These are phyloP conservation scores for Ovis aries DNA, from an alignment of 2,113 vertebrate genomes.

Conservation along the genomic window ARS-UI_Ramb_v3.0 NC_056061.1:71146001-71146500, in stretches of 20 bases:
- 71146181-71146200: background rate
- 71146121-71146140: background rate
- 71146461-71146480: background rate
- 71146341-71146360: background rate
- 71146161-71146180: background rate
- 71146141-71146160: background rate
- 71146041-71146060: background rate
- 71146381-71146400: background rate
- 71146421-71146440: background rate
- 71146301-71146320: background rate
- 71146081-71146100: background rate
- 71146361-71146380: background rate
- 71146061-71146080: background rate
- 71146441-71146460: background rate
- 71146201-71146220: background rate
- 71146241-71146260: background rate
- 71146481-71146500: background rate
- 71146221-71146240: accelerated
- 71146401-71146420: background rate
- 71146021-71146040: background rate
- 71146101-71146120: background rate
- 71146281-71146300: background rate
- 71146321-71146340: background rate
- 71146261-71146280: background rate
- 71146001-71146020: background rate